A percentile compares a stretch with the other conserved stretches of the same genome.
Evolutionary conservation across 35 echinoderm and acorn worm genomes (phyloP).

Genomic region (Diadema setosum): DNA sequence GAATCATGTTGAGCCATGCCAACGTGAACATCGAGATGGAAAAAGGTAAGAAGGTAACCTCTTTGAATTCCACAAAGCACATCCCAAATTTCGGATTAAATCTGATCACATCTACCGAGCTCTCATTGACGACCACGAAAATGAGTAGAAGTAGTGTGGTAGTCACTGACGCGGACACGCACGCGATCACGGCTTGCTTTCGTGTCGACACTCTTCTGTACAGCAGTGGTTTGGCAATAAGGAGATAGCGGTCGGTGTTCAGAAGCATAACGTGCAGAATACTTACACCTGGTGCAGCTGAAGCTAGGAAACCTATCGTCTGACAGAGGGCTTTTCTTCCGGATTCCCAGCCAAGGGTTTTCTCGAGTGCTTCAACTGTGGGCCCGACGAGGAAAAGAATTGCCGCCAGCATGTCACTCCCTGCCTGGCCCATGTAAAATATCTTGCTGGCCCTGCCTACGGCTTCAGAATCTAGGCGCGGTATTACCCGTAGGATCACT

Average conservation of each 20-base stretch:
- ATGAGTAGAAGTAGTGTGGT: neutral
- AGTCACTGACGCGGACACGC: neutral
- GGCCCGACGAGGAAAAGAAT: neutral
- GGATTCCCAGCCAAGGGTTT: neutral
- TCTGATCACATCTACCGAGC: neutral
- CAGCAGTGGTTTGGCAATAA: neutral
- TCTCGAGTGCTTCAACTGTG: neutral
- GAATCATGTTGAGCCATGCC: neutral
- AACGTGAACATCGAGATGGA: neutral
- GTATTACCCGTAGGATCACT: neutral
- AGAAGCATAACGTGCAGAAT: neutral
- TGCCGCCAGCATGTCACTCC: neutral
- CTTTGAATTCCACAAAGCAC: neutral
- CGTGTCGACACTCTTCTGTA: neutral
- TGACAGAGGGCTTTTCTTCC: neutral
- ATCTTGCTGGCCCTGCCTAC: neutral
- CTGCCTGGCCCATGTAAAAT: neutral
- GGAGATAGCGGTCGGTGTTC: neutral
- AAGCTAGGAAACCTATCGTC: neutral
- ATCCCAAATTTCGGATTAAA: neutral
- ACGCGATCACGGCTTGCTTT: neutral
- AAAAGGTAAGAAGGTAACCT: neutral
- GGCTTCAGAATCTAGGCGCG: neutral
- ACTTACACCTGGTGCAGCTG: neutral
- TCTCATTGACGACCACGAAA: neutral